Evolutionary conservation across 1,140 invertebrate species (phyloP).

Genomic region (Littorina saxatilis): DNA sequence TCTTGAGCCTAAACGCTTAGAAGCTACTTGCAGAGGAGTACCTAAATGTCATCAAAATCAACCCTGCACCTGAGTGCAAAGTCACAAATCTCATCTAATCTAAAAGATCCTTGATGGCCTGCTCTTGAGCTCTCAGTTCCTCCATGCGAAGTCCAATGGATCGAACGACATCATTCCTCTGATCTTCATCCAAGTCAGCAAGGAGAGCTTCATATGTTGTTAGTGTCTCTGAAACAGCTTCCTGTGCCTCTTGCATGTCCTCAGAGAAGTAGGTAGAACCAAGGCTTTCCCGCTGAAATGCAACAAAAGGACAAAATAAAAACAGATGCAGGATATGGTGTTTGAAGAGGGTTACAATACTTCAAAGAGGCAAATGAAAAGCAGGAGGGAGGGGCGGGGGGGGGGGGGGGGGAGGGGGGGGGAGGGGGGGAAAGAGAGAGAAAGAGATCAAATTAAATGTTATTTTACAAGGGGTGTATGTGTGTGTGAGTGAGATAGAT

Average conservation of each 20-base stretch:
- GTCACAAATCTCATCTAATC: conserved; percentile 21
- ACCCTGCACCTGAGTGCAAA: too few relatives aligned
- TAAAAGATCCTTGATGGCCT: conserved; percentile 53
- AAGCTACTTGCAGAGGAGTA: background rate
- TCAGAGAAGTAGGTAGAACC: conserved; percentile 61
- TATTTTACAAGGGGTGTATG: too few relatives aligned
- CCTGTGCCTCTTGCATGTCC: conserved; percentile 58
- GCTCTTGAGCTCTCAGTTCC: conserved; percentile 58
- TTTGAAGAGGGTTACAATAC: too few relatives aligned
- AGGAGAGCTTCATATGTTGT: conserved; percentile 52
- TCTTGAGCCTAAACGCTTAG: too few relatives aligned
- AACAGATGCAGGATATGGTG: too few relatives aligned
- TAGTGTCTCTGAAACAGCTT: conserved; percentile 56
- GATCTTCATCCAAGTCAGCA: conserved; percentile 46
- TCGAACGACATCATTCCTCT: conserved; percentile 52
- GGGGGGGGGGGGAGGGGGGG: too few relatives aligned
- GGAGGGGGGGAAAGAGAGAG: too few relatives aligned
- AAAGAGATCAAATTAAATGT: too few relatives aligned
- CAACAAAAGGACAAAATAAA: background rate
- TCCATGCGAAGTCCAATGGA: conserved; percentile 62
- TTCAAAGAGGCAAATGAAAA: too few relatives aligned
- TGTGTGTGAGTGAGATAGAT: too few relatives aligned
- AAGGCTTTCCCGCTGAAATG: conserved; percentile 58
- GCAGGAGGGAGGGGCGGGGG: too few relatives aligned
- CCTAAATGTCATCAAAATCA: background rate